Base-by-base conservation (phyloP, 2,888 invertebrate genomes). In the Heliothis peltigera region DNA sequence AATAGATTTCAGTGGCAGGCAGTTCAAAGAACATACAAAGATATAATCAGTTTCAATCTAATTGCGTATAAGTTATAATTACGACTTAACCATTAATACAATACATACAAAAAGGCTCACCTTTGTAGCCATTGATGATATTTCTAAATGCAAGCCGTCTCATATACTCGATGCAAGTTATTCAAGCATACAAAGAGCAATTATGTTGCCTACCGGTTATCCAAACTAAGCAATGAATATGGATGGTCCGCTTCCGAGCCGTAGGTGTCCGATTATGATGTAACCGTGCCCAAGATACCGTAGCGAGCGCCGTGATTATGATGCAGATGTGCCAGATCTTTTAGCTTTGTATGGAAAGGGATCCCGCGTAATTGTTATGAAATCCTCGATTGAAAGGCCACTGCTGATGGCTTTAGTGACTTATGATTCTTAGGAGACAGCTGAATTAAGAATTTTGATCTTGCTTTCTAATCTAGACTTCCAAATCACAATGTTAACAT, bases 251-350 rank as follows among this genome's bases (percentile, higher is more conserved):
- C 78, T 67, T 74, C 77, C 76, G 60, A 70, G 74, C 72, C 79
- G 91, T 89, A 89, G 90, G 90, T 88, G 91, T 85, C 84, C 82
- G 86, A 89, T 91, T 89, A 89, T 91, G 89, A 89, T 87, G 88
- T 89, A 89, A 90, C 81, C 68, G 75, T 70, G 74, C 62, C 58
- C 75, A 75, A 74, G 62, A 63, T 67, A 52, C 68, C 73, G 67
- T 73, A 61, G 75, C 47, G 55, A 63, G 44, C 25, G 25, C 25
- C 22, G 47, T 42, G 69, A 55, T 68, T 60, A 76, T 60, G 35
- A 56, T n/a, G 51, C 55, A 73, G 73, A 73, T 77, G 54, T 57
- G 73, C 53, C 73, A 77, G 48, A 44, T 61, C 56, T 71, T 54
- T 53, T n/a, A 19, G 19, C 22, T 18, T 10, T 32, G 7, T 55